A percentile compares a stretch with the other conserved stretches of the same genome.
phyloP scores from a whole-genome alignment of 2,888 invertebrate genomes.

The Cancer borealis region DNA sequence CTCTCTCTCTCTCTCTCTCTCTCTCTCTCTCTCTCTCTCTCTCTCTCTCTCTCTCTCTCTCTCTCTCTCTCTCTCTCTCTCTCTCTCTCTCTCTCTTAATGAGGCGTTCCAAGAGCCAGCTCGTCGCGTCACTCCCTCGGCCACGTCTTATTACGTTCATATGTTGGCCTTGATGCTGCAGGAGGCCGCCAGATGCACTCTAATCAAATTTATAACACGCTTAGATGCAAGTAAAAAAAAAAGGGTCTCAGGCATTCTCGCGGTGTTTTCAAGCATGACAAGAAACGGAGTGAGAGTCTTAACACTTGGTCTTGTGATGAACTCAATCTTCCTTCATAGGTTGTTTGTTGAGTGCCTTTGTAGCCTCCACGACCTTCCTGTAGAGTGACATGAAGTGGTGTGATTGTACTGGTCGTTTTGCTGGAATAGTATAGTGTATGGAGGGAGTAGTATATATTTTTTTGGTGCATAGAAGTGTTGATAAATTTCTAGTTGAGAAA shows the following conservation, averaged over 20 bases:
- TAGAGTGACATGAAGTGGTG: neutral
- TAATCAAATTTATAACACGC: conserved; percentile 15
- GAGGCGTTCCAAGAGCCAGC: neutral
- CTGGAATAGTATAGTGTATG: neutral
- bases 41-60: conserved; percentile 11
- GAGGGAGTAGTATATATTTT: neutral
- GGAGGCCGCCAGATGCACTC: conserved; percentile 16
- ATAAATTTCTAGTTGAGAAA: neutral
- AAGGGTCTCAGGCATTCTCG: neutral
- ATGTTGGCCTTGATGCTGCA: neutral
- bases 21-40: conserved; percentile 23
- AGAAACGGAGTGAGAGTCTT: neutral
- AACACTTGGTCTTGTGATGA: neutral
- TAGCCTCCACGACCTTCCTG: neutral
- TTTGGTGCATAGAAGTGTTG: neutral
- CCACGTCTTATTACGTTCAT: conserved; percentile 20
- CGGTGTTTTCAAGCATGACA: neutral
- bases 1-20: conserved; percentile 45
- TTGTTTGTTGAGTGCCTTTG: neutral
- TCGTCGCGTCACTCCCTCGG: conserved; percentile 4
- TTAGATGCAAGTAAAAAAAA: neutral
- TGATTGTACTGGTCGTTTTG: neutral
- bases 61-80: conserved; percentile 18
- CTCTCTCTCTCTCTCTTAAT: conserved; percentile 12
- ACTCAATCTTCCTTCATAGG: neutral